A percentile compares a stretch with the other conserved stretches of the same genome.
phyloP scores from a whole-genome alignment of 2,797 vertebrate species.

The Parotocinclus haroldoi region DNA sequence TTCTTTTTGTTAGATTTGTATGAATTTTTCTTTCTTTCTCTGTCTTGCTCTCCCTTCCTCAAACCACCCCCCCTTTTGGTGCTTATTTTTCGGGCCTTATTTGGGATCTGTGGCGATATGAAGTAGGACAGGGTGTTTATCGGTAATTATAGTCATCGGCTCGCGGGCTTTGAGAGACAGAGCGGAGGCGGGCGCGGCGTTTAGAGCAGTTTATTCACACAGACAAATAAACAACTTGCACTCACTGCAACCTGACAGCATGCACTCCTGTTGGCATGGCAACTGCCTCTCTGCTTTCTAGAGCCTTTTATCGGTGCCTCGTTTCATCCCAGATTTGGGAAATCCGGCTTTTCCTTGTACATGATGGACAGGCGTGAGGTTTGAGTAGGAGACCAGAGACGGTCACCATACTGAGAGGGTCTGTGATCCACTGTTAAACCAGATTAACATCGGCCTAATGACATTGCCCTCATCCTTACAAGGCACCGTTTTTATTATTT shows the following conservation, averaged over 20 bases:
- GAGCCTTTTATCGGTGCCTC: background rate
- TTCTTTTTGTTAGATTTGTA: too few relatives aligned
- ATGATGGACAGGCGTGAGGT: background rate
- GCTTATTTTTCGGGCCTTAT: background rate
- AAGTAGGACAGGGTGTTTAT: constrained; percentile 5
- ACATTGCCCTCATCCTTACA: too few relatives aligned
- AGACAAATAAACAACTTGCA: constrained; percentile 46
- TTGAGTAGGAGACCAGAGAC: background rate
- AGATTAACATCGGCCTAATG: too few relatives aligned
- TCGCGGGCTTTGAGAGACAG: background rate
- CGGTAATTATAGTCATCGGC: constrained; percentile 20
- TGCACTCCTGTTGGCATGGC: constrained; percentile 39
- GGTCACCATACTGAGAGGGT: too few relatives aligned
- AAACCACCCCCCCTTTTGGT: too few relatives aligned
- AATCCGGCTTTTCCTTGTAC: background rate
- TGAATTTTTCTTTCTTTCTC: too few relatives aligned
- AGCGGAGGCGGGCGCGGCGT: constrained; percentile 14
- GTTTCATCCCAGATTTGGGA: background rate
- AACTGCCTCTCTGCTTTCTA: constrained; percentile 23
- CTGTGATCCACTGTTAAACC: too few relatives aligned
- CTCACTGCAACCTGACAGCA: constrained; percentile 24
- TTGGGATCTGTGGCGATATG: background rate
- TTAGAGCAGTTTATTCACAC: constrained; percentile 22
- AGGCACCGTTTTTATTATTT: too few relatives aligned
- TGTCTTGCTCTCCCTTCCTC: too few relatives aligned